Base-by-base conservation (phyloP, 2,113 vertebrate species). In the Tympanuchus pallidicinctus region DNA sequence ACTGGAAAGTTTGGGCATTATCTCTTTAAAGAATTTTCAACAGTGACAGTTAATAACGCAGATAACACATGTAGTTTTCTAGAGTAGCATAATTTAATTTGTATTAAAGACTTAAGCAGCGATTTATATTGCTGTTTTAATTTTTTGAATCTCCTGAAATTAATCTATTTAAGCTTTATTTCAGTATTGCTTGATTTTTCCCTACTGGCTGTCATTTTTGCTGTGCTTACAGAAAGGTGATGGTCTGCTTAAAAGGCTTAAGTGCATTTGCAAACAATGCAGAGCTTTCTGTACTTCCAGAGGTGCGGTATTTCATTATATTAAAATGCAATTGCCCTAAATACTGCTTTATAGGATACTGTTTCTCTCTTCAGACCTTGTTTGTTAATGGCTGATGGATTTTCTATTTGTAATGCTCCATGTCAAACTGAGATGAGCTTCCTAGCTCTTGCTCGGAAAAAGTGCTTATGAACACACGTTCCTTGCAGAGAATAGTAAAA, bases 261-360 rank as follows among this genome's bases (percentile, higher is more conserved):
- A 65, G 45, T 69, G 43, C 59, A 57, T 45, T 92, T 85, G 47
- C 40, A 75, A 91, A 82, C 42, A 75, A 22, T 48, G n/a, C 22
- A 93, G 38, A 21, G 22, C 56, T 88, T 64, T 73, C 52, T 88
- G 42, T 86, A 52, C 69, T 92, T 92, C 32, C 34, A 80, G 1
- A 45, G 13, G 19, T 6, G 4, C 32, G 48, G 47, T 21, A 54
- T 63, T 92, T 79, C 75, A 94, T 95, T 45, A 72, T 15, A 7
- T 82, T 94, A 91, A 96, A 91, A 93, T 57, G 38, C 73, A 69
- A 15, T 52, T 95, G 76, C 57, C 82, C 76, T 94, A 82, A 80
- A 95, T 94, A 74, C 47, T 74, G 47, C 75, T 82, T 82, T 42
- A 57, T 72, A 82, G 85, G 76, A 48, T 45, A 42, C 20, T 70